Conservation (phyloP, 2,888 invertebrate species). For the Lymantria monacha region DNA sequence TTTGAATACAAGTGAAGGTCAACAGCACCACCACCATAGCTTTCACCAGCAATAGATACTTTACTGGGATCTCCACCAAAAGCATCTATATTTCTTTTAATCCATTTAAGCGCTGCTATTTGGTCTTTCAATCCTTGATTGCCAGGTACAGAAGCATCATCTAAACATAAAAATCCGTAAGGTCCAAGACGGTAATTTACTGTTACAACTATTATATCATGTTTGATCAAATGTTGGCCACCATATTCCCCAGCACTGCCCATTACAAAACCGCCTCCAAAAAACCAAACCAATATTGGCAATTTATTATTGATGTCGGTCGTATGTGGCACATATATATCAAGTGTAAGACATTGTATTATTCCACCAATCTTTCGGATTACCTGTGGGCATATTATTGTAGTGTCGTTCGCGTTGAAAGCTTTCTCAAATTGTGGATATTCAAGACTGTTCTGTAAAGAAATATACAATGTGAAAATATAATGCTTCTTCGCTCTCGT, state of each 20-base stretch:
- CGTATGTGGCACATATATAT: slow-evolving; percentile 44
- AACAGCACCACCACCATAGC: slow-evolving; percentile 55
- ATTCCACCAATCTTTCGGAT: slow-evolving; percentile 24
- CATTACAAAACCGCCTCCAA: slow-evolving; percentile 55
- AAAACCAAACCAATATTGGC: slow-evolving; percentile 62
- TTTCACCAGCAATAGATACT: slow-evolving; percentile 59
- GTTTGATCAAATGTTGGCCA: slow-evolving; percentile 46
- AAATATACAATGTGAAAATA: too few species aligned
- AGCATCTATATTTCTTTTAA: slow-evolving; percentile 49
- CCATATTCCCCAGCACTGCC: slow-evolving; percentile 52
- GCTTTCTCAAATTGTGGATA: slow-evolving; percentile 39
- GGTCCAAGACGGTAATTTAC: slow-evolving; percentile 61
- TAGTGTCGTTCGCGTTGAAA: slow-evolving; percentile 46
- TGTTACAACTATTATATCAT: slow-evolving; percentile 48
- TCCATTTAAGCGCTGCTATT: slow-evolving; percentile 52
- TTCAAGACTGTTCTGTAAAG: slow-evolving; percentile 39
- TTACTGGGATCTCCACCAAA: slow-evolving; percentile 54
- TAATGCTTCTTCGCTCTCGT: too few species aligned
- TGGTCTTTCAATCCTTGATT: slow-evolving; percentile 65
- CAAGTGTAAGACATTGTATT: slow-evolving; percentile 45
- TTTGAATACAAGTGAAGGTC: slow-evolving; percentile 52
- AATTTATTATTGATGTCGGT: slow-evolving; percentile 26
- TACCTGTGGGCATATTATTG: slow-evolving; percentile 47
- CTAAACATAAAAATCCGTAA: slow-evolving; percentile 62
- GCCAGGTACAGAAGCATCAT: slow-evolving; percentile 46